Conservation (phyloP, 2,888 invertebrate genomes). For the Morpho helenor region DNA sequence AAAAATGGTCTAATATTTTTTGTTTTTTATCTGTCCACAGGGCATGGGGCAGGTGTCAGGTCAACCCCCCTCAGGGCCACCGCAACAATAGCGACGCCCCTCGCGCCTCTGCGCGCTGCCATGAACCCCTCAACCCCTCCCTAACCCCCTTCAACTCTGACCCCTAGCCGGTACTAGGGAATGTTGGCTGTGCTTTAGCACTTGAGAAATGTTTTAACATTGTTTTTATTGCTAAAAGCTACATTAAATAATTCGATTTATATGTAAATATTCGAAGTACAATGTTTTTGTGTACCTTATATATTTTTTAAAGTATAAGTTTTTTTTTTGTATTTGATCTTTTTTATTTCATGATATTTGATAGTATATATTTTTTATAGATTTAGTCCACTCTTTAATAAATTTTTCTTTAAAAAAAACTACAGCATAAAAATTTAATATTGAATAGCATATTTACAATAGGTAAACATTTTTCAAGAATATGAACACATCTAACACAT, state of each 20-base stretch:
- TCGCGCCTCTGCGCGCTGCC: conserved; percentile 39
- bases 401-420: too few relatives aligned
- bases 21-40: conserved; percentile 35
- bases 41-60: conserved; percentile 70
- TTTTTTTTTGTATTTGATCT: too few relatives aligned
- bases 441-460: too few relatives aligned
- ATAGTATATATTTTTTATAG: too few relatives aligned
- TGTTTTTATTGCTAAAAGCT: neutral
- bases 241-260: neutral
- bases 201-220: neutral
- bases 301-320: too few relatives aligned
- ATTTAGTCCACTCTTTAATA: too few relatives aligned
- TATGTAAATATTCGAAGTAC: neutral
- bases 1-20: neutral
- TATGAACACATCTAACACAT: neutral
- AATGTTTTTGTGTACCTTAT: too few relatives aligned
- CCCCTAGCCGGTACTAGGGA: conserved; percentile 32
- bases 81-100: conserved; percentile 69
- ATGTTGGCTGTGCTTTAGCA: neutral
- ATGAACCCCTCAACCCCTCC: conserved; percentile 22
- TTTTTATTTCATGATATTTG: too few relatives aligned
- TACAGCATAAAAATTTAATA: too few relatives aligned
- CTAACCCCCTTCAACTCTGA: conserved; percentile 23
- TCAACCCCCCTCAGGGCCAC: conserved; percentile 60
- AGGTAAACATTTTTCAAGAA: neutral